Evolutionary conservation across 2,113 vertebrate genomes (phyloP).

Genomic region (Lophura nycthemera): DNA sequence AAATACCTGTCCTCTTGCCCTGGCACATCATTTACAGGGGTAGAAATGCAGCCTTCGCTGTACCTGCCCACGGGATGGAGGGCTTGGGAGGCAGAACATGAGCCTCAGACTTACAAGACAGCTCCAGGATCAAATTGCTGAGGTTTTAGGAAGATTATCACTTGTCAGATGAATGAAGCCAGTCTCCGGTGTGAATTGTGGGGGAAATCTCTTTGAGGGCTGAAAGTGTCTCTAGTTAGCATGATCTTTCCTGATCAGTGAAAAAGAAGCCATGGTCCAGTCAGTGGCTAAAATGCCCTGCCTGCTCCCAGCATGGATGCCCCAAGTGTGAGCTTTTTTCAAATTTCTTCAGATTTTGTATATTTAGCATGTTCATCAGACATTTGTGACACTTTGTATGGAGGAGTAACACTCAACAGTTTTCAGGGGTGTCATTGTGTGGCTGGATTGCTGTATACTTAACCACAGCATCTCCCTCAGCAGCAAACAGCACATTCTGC

Average conservation of each 20-base stretch:
- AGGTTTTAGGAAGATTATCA: neutral
- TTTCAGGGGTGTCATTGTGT: neutral
- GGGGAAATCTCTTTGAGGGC: neutral
- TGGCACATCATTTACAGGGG: neutral
- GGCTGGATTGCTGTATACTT: neutral
- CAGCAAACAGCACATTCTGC: neutral
- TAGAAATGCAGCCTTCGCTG: neutral
- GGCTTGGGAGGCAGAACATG: neutral
- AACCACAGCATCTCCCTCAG: neutral
- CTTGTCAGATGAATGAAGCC: neutral
- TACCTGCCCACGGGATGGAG: neutral
- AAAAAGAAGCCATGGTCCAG: neutral
- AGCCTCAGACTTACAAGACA: neutral
- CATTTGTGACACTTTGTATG: accelerated
- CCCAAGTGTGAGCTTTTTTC: neutral
- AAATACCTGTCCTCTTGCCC: neutral
- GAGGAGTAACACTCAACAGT: neutral
- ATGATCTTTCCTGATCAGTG: neutral
- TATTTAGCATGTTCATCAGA: accelerated
- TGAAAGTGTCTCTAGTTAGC: neutral
- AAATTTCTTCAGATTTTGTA: neutral
- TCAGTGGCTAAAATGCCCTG: neutral
- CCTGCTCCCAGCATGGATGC: neutral
- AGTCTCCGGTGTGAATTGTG: neutral
- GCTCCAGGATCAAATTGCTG: neutral